Percentiles rank a stretch among this genome's conserved stretches.
Conservation (phyloP, 2,888 invertebrate species). For the Tillus elongatus region DNA sequence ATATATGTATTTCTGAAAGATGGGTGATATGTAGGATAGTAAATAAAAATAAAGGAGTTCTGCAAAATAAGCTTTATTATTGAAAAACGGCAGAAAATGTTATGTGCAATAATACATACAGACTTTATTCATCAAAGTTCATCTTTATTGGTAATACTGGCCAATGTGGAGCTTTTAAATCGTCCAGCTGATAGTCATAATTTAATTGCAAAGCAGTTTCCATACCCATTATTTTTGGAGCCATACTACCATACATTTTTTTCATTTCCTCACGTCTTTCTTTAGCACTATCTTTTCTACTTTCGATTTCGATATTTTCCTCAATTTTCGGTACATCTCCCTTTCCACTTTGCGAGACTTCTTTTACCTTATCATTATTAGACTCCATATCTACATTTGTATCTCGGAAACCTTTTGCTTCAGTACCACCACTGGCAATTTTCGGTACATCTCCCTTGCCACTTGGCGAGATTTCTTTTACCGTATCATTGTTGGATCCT, state of each 20-base stretch:
- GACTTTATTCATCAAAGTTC: slow-evolving; percentile 20
- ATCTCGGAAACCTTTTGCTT: too few relatives aligned
- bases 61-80: too few relatives aligned
- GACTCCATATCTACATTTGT: slow-evolving; percentile 22
- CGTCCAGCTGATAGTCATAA: slow-evolving; percentile 53
- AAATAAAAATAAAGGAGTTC: too few relatives aligned
- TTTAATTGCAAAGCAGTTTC: slow-evolving; percentile 61
- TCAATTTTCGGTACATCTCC: slow-evolving; percentile 33
- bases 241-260: slow-evolving; percentile 55
- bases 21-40: too few relatives aligned
- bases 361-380: slow-evolving; percentile 18
- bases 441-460: slow-evolving; percentile 15
- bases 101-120: too few relatives aligned
- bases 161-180: slow-evolving; percentile 56
- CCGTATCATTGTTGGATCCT: slow-evolving; percentile 23
- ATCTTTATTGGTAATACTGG: slow-evolving; percentile 45
- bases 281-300: too few relatives aligned
- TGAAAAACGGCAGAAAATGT: too few relatives aligned
- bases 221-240: slow-evolving; percentile 60
- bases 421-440: too few relatives aligned
- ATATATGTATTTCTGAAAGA: too few relatives aligned
- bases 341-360: too few relatives aligned
- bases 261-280: slow-evolving; percentile 40
- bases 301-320: too few relatives aligned
- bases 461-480: slow-evolving; percentile 13